Evolutionary conservation across 2,888 invertebrate genomes (phyloP).

Genomic region (Lypha dubia): DNA sequence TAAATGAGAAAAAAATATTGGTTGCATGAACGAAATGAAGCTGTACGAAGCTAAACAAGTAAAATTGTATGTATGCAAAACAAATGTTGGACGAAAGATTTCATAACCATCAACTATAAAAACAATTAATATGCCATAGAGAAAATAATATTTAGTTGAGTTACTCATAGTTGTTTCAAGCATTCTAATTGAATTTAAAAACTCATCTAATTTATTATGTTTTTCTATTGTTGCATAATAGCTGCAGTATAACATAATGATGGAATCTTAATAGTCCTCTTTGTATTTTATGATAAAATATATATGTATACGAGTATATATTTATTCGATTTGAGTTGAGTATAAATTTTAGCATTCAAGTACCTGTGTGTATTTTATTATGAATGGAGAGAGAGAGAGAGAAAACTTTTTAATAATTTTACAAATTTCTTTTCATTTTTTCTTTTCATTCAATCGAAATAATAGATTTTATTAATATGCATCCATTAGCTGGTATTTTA

Average conservation of each 20-base stretch:
- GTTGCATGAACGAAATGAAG: background rate
- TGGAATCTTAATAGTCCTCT: background rate
- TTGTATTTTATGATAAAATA: background rate
- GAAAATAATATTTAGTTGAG: background rate
- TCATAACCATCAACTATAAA: background rate
- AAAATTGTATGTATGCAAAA: background rate
- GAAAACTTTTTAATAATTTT: too few relatives aligned
- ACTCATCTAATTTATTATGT: slow-evolving; percentile 19
- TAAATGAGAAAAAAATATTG: slow-evolving; percentile 16
- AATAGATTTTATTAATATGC: too few relatives aligned
- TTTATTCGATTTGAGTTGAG: background rate
- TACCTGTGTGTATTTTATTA: too few relatives aligned
- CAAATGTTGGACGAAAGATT: slow-evolving; percentile 7
- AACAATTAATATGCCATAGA: slow-evolving; percentile 1
- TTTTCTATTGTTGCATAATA: background rate
- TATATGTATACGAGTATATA: too few relatives aligned
- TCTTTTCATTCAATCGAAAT: too few relatives aligned
- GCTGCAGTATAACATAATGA: background rate
- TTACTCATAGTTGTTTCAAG: too few relatives aligned
- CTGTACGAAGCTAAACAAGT: background rate
- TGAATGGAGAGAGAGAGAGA: too few relatives aligned
- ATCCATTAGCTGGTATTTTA: too few relatives aligned
- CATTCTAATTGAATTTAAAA: slow-evolving; percentile 35
- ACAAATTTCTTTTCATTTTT: too few relatives aligned
- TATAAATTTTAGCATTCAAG: background rate